phyloP scores from a whole-genome alignment of 2,888 invertebrate genomes.

The Caradrina clavipalpis region DNA sequence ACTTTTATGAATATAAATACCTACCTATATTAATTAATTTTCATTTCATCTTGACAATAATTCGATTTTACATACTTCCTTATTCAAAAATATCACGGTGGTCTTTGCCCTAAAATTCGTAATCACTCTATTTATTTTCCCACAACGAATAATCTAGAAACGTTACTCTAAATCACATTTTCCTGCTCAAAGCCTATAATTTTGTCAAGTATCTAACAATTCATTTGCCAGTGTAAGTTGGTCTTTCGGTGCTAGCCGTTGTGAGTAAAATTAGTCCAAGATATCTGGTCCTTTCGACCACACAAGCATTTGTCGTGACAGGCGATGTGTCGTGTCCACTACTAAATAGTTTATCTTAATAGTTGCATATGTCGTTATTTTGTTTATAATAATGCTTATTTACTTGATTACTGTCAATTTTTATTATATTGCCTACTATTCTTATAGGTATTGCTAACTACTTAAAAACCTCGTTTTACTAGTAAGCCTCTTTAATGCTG shows the following conservation, averaged over 20 bases:
- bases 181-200: slow-evolving; percentile 80
- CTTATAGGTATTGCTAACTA: too few species aligned
- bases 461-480: too few species aligned
- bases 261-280: slow-evolving; percentile 59
- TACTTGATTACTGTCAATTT: slow-evolving; percentile 12
- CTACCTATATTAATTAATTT: background rate
- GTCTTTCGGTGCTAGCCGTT: slow-evolving; percentile 48
- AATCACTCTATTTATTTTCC: slow-evolving; percentile 75
- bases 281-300: slow-evolving; percentile 74
- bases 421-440: too few species aligned
- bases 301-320: slow-evolving; percentile 78
- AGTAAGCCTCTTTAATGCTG: too few species aligned
- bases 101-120: slow-evolving; percentile 53
- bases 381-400: slow-evolving; percentile 35
- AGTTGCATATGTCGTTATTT: slow-evolving; percentile 32
- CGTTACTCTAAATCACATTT: slow-evolving; percentile 77
- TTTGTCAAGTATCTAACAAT: slow-evolving; percentile 72
- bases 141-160: slow-evolving; percentile 70
- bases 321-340: slow-evolving; percentile 65
- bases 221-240: slow-evolving; percentile 62
- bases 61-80: background rate
- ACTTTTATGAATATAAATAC: background rate
- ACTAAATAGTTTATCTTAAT: slow-evolving; percentile 63
- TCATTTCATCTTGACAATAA: background rate
- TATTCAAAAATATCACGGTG: slow-evolving; percentile 39